Base-by-base conservation (phyloP, 2,113 vertebrate species). In the Dasyprocta punctata region DNA sequence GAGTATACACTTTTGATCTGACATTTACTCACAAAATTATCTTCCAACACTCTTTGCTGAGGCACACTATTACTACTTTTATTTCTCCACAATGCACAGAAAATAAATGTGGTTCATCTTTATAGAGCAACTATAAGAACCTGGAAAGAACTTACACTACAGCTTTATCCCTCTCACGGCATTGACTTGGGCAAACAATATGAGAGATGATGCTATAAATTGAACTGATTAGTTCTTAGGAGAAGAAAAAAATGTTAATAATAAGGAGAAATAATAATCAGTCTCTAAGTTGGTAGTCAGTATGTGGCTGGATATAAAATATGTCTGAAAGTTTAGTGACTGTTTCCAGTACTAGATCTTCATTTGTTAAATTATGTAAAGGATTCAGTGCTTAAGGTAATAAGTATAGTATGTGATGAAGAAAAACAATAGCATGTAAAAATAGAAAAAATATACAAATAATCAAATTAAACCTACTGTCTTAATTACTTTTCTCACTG, bases 21-120 rank as follows among this genome's bases (percentile, higher is more conserved):
- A 96, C 88, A 91, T 94, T 97, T 96, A 89, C 88, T 92, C 89
- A 61, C 13, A 33, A 94, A 95, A 96, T 97, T 92, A 92, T 97
- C 90, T 97, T 47, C 63, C 88, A 95, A 67, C 58, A 93, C 44
- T 96, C 92, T 94, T 92, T 49, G 73, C 60, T 56, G n/a, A 93
- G 60, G 28, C 33, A 83, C 58, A n/a, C 54, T 90, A 75, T 56
- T 80, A 87, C 52, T 78, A 28, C 36, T 47, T 97, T 95, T 92
- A 78, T 96, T 94, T 86, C 41, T 93, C 26, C 44, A 85, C 58
- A 73, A 85, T 90, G 20, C 81, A 49, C 14, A 83, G 92, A 96
- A 95, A 90, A 90, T 77, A 83, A 96, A 60, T 2, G 52, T 19
- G 24, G 49, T 65, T 96, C 36, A 84, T 82, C 61, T 92, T 60